Percentiles rank a stretch among this genome's conserved stretches.
phyloP scores from a whole-genome alignment of 2,797 vertebrate species.

The Alcedo quadribrachys region DNA sequence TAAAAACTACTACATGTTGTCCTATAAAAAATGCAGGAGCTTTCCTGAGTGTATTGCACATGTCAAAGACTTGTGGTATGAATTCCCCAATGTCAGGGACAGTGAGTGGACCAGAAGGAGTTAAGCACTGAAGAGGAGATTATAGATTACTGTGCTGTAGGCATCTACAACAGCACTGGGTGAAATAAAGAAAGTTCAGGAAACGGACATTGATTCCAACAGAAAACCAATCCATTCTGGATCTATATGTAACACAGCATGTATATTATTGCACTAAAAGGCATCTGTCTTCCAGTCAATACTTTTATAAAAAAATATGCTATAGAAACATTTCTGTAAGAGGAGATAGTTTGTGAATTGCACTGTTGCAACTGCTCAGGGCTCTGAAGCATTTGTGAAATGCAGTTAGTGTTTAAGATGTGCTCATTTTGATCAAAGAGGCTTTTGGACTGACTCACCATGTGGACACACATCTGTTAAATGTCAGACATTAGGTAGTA shows the following conservation, averaged over 20 bases:
- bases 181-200: conserved; percentile 21
- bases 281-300: not conserved
- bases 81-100: not conserved
- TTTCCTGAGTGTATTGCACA: not conserved
- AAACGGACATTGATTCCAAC: not conserved
- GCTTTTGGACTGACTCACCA: not conserved
- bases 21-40: not conserved
- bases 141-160: not conserved
- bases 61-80: not conserved
- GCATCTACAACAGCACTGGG: not conserved
- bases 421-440: conserved; percentile 11
- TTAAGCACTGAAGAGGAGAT: not conserved
- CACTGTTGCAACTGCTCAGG: not conserved
- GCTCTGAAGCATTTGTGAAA: conserved; percentile 23
- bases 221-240: conserved; percentile 40
- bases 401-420: conserved; percentile 10
- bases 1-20: not conserved
- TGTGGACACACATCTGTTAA: conserved; percentile 28
- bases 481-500: conserved; percentile 6
- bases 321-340: not conserved
- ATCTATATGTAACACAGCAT: not conserved
- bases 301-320: not conserved
- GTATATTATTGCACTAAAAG: conserved; percentile 5
- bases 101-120: not conserved
- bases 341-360: not conserved